Base-by-base conservation (phyloP, 2,113 vertebrate species). In the Clarias gariepinus region DNA sequence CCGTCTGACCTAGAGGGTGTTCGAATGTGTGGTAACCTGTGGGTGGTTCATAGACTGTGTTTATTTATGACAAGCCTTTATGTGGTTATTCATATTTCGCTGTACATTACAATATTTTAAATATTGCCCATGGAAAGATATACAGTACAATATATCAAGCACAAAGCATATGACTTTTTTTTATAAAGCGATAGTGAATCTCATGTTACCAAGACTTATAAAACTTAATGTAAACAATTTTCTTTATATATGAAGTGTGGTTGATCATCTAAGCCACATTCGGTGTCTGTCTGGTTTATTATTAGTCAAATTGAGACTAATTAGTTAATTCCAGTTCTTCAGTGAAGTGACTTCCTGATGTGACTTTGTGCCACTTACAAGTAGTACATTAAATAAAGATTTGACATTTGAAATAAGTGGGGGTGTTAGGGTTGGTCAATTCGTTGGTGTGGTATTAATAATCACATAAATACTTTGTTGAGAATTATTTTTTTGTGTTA, bases 1-100 rank as follows among this genome's bases (percentile, higher is more conserved):
- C 79, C 74, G 23, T 87, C 83, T 66, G 77, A 74, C 55, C 80
- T 68, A 77, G 63, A 60, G 81, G 68, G 71, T 83, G 86, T 30
- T 69, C 57, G 73, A n/a, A 18, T 61, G 15, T 77, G 81, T 78
- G 47, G 41, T 21, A 79, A 2, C 16, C 41, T 79, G 30, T 30
- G 63, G 81, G 61, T 68, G 63, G 60, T 85, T 53, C 16, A 77
- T 23, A 85, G 57, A 13, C 15, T 28, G 19, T 12, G 47, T 28
- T 78, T 63, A 82, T 61, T 47, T 52, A 52, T 76, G 61, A 55
- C 1, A 61, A 30, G 69, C 57, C 57, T 74, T 52, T 77, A 64
- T 64, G 52, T 78, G 60, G 28, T 83, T 53, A 33, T 33, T 55
- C 60, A 5, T n/a, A 8, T 47, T 47, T 47, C 8, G 7, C 47